Evolutionary conservation across 2,113 vertebrate genomes (phyloP), one percentile per base, ranked within the genome.

Genomic region (Thryonomys swinderianus): DNA sequence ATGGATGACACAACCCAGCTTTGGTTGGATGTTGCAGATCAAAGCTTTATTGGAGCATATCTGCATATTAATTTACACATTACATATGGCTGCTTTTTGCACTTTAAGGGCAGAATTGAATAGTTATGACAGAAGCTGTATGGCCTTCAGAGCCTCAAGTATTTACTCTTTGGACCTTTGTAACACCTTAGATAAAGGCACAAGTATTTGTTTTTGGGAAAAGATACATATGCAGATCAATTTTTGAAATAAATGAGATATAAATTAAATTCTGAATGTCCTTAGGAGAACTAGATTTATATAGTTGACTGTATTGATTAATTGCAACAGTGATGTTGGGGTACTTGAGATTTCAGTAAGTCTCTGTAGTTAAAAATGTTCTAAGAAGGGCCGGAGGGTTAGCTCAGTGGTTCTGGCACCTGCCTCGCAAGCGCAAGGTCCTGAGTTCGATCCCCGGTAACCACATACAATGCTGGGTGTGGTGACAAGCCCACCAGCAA

Each of bases 231-330:
- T 79, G 48, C 21, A 92, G 79, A 90, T 57, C 6, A 1, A 27
- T 90, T 91, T 94, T 86, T 66, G 53, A 86, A 45, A 25, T 64
- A 32, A 51, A 67, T 81, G 59, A 3, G 34, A n/a, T 61, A 88
- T 34, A 91, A 85, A 66, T 95, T 57, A 73, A 91, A 40, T 84
- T 94, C 25, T 80, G 37, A 74, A 67, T 93, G 57, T 86, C 92
- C 48, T 90, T 20, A 79, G 81, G 51, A 86, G 55, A 95, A 88
- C 83, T 37, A 59, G 16, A 64, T 57, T 86, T 32, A 82, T 82
- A 27, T 34, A 76, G 81, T 67, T 83, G 67, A 92, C 73, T 76
- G 3, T 5, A 42, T 57, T 87, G 30, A 48, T 78, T 76, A 42
- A 9, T 92, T 34, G 69, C 51, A 57, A n/a, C 30, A 64, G 34